Evolutionary conservation across 2,113 vertebrate species (phyloP), one percentile per base, ranked within the genome.

Genomic region (Poicephalus meyeri): DNA sequence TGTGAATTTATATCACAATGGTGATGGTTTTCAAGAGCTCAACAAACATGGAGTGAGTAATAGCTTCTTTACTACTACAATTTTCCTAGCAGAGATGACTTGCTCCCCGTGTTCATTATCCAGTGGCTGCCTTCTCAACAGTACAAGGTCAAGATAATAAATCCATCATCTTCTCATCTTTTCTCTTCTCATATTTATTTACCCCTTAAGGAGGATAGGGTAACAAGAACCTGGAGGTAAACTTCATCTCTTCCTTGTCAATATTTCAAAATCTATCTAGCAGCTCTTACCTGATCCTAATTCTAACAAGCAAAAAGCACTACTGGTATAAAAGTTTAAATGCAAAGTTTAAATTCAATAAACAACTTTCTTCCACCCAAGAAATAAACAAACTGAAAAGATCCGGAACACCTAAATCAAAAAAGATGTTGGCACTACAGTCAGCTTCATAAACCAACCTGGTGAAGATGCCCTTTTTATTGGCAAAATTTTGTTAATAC

Each of bases 1-100:
- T 91, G 58, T 83, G 72, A 82, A 94, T 93, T 88, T 97, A 84
- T 96, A 86, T 72, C 53, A 94, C 85, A 80, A 65, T 26, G 58
- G 55, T 88, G 64, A 79, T 71, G 33, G 65, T 73, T 93, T 96
- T 90, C 74, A 63, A 82, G 71, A 91, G 66, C 73, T 84, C 50
- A 88, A 87, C 83, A 95, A 93, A 89, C 42, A 82, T 2, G 6
- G 39, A 80, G 47, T 91, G 88, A 90, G 64, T 91, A 95, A 95
- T 83, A 93, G 73, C 91, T 95, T 87, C 91, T 96, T 93, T 94
- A 94, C 89, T 91, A 91, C 72, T 95, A 86, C 42, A 86, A 2
- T 84, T 93, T 88, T 91, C 84, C 41, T 83, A 88, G 61, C 33
- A 85, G 72, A 95, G 41, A 83, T 70, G 55, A 90, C 83, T 92